These are phyloP conservation scores for Lepus americanus DNA, from an alignment of 2,113 vertebrate species.

Conservation along the genomic window DNA sequence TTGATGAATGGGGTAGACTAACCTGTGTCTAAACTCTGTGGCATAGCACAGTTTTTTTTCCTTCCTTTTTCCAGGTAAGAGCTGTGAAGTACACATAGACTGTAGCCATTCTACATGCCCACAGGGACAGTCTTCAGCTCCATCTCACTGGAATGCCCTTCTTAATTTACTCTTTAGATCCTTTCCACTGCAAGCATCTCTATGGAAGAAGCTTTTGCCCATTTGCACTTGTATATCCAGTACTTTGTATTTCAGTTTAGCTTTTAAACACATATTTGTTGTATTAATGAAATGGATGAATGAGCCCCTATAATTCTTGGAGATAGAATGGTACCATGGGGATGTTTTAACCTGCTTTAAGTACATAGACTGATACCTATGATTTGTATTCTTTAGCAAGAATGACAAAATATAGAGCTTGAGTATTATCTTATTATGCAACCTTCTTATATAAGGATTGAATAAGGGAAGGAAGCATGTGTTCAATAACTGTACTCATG, in stretches of 20 bases:
- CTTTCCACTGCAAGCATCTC: not conserved
- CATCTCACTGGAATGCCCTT: not conserved
- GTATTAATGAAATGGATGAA: not conserved
- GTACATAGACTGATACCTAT: not conserved
- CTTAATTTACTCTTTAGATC: not conserved
- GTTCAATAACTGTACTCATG: not conserved
- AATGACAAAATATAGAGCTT: not conserved
- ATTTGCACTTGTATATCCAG: not conserved
- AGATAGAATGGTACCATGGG: not conserved
- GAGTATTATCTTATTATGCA: not conserved
- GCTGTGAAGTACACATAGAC: no score
- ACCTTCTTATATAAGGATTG: not conserved
- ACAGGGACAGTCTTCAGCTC: accelerated
- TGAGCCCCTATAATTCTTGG: not conserved
- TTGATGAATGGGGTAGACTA: not conserved
- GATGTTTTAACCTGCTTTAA: not conserved
- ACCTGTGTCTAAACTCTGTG: not conserved
- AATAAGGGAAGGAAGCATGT: not conserved
- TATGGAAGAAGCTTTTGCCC: not conserved
- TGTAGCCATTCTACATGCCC: no score
- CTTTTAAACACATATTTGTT: not conserved
- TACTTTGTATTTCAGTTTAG: not conserved
- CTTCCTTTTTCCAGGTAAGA: not conserved
- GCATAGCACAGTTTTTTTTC: not conserved
- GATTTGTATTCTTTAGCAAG: not conserved